phyloP scores from a whole-genome alignment of 2,113 vertebrate species.

The Albula goreensis region DNA sequence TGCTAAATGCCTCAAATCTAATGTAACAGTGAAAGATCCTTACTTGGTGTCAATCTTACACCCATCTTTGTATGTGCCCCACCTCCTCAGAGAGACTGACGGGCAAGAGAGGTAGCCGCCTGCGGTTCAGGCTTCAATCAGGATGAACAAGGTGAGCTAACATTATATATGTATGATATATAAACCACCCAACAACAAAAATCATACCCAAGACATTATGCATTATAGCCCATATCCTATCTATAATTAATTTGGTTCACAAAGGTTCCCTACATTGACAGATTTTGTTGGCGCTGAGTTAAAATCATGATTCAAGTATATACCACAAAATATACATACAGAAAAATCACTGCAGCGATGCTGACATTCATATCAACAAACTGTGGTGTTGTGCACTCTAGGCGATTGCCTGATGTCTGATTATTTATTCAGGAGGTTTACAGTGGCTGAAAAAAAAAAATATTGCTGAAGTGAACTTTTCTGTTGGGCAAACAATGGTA shows the following conservation, averaged over 20 bases:
- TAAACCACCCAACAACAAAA: neutral
- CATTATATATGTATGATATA: neutral
- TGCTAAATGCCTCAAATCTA: too few species aligned
- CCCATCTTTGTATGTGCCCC: conserved; percentile 58
- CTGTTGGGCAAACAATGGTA: neutral
- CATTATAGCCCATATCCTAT: conserved; percentile 6
- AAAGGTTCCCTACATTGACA: neutral
- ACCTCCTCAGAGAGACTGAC: conserved; percentile 68
- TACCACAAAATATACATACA: neutral
- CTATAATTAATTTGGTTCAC: conserved; percentile 49
- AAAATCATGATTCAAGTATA: neutral
- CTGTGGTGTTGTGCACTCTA: neutral
- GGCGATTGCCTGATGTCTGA: neutral
- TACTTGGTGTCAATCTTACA: neutral
- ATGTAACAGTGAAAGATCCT: too few species aligned
- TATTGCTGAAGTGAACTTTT: conserved; percentile 8
- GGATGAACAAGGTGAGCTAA: conserved; percentile 37
- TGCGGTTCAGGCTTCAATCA: conserved; percentile 57
- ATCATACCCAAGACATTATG: neutral
- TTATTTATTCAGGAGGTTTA: neutral
- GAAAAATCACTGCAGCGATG: neutral
- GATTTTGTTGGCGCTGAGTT: neutral
- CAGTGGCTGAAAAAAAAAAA: neutral
- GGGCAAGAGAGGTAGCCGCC: conserved; percentile 51
- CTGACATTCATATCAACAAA: neutral